Evolutionary conservation across 1,140 invertebrate genomes (phyloP).

Genomic region (Zaprionus davidi): DNA sequence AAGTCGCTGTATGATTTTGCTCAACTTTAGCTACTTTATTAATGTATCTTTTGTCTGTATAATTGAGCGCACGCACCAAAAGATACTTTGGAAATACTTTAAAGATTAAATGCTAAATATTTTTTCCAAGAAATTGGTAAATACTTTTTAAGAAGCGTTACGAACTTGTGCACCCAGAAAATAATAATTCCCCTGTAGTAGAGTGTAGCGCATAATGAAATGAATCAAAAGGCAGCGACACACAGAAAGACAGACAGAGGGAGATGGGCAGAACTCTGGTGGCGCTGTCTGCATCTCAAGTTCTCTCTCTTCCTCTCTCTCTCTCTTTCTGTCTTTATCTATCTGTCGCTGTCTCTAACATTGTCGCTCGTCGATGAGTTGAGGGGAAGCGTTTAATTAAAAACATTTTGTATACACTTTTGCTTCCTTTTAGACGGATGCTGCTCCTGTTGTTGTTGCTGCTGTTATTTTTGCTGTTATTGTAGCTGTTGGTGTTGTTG

Average conservation of each 20-base stretch:
- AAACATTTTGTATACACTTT: slow-evolving; percentile 83
- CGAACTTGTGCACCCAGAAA: slow-evolving; percentile 10
- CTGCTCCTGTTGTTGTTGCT: slow-evolving; percentile 28
- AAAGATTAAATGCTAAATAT: neutral
- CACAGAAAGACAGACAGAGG: neutral
- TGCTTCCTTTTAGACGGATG: slow-evolving; percentile 63
- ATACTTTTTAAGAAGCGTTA: slow-evolving; percentile 30
- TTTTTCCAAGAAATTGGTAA: slow-evolving; percentile 1
- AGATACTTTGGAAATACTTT: neutral
- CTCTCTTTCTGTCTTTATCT: slow-evolving; percentile 6
- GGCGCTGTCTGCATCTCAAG: neutral
- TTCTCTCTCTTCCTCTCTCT: neutral
- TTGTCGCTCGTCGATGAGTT: slow-evolving; percentile 35
- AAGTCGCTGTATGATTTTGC: neutral
- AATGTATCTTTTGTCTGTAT: neutral
- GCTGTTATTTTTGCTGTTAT: slow-evolving; percentile 3
- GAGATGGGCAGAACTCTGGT: neutral
- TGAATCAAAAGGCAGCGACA: slow-evolving; percentile 35
- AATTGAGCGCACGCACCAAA: neutral
- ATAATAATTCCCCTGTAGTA: slow-evolving; percentile 23
- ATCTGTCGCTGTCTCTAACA: slow-evolving; percentile 38
- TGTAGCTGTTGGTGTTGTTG: slow-evolving; percentile 11
- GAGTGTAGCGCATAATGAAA: slow-evolving; percentile 39
- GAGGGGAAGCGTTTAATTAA: slow-evolving; percentile 79
- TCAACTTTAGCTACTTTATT: neutral